Evolutionary conservation across 2,797 vertebrate genomes (phyloP), one percentile per base, ranked within the genome.

Genomic region (Heteromormyrus szaboi): DNA sequence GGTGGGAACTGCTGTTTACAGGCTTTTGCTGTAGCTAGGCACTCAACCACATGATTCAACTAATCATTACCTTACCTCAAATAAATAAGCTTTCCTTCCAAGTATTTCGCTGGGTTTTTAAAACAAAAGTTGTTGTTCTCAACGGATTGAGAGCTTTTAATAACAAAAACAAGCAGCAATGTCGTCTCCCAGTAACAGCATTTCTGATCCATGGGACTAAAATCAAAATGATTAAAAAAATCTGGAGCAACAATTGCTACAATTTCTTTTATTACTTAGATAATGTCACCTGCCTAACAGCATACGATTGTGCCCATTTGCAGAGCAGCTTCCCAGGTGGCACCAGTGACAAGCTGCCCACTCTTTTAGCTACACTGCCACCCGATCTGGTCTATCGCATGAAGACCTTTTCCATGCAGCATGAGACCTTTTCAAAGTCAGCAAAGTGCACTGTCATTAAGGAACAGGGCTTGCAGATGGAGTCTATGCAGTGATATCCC

Each of bases 1-100:
- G 72, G 37, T 44, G 76, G 41, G 76, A 14, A 44, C 65, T 19
- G 50, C 44, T 86, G 85, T 79, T n/a, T 29, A 41, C 22, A 41
- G 50, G 65, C 65, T 86, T 89, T 87, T 79, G 41, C 56, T 87
- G 19, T 72, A 65, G 44, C 54, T 9, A 88, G 56, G 76, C 86
- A 83, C 4, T 76, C 37, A 53, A 76, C 84, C 37, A 89, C 62
- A 68, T 33, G 33, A 86, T 76, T 54, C 29, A 76, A 76, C 50
- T 87, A 89, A 56, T 76, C 50, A 87, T 76, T 87, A 50, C 50
- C 62, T 79, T 48, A 12, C 22, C 65, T 76, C 62, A 89, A 46
- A 25, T 8, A 89, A 68, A 72, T 17, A 29, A 29, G 62, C 88
- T 76, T 56, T 85, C 50, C 48, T 54, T 54, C 83, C 68, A 85